Evolutionary conservation across 2,113 vertebrate genomes (phyloP).

Genomic region (Phrynosoma blainvillii): DNA sequence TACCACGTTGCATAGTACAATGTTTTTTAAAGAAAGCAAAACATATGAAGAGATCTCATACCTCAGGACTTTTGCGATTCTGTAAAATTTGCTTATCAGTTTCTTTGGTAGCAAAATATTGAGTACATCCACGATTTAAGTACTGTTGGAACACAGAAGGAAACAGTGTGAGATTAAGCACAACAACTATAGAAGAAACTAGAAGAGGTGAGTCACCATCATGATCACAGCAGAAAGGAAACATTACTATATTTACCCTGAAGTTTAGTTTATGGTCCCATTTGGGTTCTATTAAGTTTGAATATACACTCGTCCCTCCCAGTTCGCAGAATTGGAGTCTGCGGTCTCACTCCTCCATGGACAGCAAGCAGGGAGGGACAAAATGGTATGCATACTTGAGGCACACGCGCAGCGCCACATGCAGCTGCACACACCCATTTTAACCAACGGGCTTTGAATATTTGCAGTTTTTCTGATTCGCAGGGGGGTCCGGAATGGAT

Average conservation of each 20-base stretch:
- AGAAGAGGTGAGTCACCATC: neutral
- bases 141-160: slow-evolving; percentile 79
- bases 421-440: too few relatives aligned
- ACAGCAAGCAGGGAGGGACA: too few relatives aligned
- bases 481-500: too few relatives aligned
- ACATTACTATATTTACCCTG: neutral
- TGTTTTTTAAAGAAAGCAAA: neutral
- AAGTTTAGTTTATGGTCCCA: neutral
- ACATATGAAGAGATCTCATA: slow-evolving; percentile 65
- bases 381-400: too few relatives aligned
- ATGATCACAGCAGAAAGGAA: neutral
- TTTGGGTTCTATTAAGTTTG: neutral
- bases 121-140: slow-evolving; percentile 94
- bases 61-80: slow-evolving; percentile 96
- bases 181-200: neutral
- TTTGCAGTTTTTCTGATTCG: too few relatives aligned
- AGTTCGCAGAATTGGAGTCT: too few relatives aligned
- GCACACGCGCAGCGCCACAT: too few relatives aligned
- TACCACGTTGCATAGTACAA: neutral
- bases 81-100: slow-evolving; percentile 92
- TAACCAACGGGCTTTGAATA: too few relatives aligned
- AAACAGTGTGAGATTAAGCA: slow-evolving; percentile 30
- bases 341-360: too few relatives aligned
- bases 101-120: slow-evolving; percentile 94
- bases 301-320: too few relatives aligned